Evolutionary conservation across 2,888 invertebrate genomes (phyloP), one percentile per base, ranked within the genome.

Genomic region (Tupiocoris notatus): DNA sequence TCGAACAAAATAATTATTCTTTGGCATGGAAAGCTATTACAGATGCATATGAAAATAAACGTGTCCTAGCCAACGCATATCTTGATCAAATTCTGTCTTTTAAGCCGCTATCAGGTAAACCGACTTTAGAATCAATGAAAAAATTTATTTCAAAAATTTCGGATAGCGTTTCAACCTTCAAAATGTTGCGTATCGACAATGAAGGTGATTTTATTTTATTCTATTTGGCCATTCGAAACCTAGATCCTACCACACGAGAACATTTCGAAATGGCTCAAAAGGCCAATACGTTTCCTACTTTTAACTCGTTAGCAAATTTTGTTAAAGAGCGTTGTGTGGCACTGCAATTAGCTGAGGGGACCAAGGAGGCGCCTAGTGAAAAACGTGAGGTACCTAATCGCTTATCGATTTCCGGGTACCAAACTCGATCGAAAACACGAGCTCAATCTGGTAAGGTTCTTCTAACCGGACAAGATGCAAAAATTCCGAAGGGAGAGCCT

Each of bases 251-350:
- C 24, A 64, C 64, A 6, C 7, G 64, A 7, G 64, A 64, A 9
- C 22, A 24, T 2, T 64, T 64, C 24, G 64, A 64, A 23, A 23
- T 64, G 23, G 64, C 64, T 17, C 22, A 64, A 16, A 64, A 17
- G 24, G 17, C 12, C 24, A 24, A n/a, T 6, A 64, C 22, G 16
- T 64, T 64, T n/a, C 64, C 22, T 22, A 21, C 59, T 6, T 59
- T 59, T 59, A n/a, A 59, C n/a, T 9, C 59, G 3, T 59, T 59
- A n/a, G 3, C 20, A 2, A 63, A 3, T 20, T 21, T 63, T 22
- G 16, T 63, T 18, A 22, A 20, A 22, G 64, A 64, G 12, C 22
- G 64, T 1, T 24, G 24, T 25, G n/a, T 25, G 17, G 24, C 64
- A 1, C 25, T 64, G 7, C 64, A 64, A 24, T 17, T 64, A 9